Conservation (phyloP, 92 coral and sea anemone genomes). For the Porites rus region DNA sequence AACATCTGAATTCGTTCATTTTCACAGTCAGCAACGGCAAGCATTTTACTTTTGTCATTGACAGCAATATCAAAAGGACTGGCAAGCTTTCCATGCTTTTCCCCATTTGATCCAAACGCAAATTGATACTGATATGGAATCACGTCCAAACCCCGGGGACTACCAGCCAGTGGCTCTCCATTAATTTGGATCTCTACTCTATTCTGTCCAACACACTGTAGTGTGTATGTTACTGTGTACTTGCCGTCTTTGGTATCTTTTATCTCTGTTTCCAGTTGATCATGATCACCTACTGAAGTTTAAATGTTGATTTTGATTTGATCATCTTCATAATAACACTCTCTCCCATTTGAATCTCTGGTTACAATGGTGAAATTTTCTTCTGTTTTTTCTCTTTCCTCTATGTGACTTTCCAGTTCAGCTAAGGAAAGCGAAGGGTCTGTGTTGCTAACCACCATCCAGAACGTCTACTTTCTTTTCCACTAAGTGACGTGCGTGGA, state of each 20-base stretch:
- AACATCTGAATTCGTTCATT: slow-evolving; percentile 18
- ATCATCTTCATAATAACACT: slow-evolving; percentile 63
- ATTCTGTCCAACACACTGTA: too few species aligned
- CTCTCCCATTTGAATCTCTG: slow-evolving; percentile 55
- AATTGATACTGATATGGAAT: slow-evolving; percentile 8
- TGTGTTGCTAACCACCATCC: slow-evolving; percentile 54
- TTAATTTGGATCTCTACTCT: too few species aligned
- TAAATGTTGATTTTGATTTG: slow-evolving; percentile 50
- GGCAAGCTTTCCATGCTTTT: background rate
- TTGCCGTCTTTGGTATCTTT: too few species aligned
- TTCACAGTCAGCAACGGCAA: slow-evolving; percentile 1
- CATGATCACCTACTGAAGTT: slow-evolving; percentile 8
- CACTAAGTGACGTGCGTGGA: background rate
- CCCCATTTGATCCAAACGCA: slow-evolving; percentile 3
- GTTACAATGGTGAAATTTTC: slow-evolving; percentile 25
- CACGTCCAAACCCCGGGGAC: too few species aligned
- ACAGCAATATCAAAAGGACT: background rate
- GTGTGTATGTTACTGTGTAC: too few species aligned
- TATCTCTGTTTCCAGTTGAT: slow-evolving; percentile 3
- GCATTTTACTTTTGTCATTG: background rate
- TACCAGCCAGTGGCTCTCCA: too few species aligned
- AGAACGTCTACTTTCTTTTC: background rate
- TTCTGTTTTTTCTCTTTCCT: slow-evolving; percentile 35
- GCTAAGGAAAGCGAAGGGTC: slow-evolving; percentile 41
- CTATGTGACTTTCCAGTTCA: slow-evolving; percentile 49